Evolutionary conservation across 2,888 invertebrate species (phyloP).

Genomic region (Drosophila quinaria): DNA sequence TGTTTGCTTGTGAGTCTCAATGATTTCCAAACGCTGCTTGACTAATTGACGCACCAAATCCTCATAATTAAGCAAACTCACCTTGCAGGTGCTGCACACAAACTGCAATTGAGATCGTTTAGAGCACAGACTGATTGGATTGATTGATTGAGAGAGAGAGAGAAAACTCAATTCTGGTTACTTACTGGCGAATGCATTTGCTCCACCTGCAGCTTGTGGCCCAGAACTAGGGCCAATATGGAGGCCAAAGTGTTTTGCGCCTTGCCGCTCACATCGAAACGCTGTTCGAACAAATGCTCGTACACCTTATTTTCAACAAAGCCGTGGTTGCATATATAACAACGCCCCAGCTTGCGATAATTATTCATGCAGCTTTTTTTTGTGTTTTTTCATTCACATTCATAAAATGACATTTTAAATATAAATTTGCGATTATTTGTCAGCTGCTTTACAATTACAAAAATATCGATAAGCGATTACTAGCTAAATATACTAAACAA

Average conservation of each 20-base stretch:
- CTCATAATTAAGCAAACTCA: conserved; percentile 62
- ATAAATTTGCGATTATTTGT: not conserved
- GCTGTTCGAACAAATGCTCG: conserved; percentile 47
- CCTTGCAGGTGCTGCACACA: conserved; percentile 68
- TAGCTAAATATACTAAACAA: not conserved
- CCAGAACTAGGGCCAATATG: conserved; percentile 26
- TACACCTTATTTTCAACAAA: conserved; percentile 26
- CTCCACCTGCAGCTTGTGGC: conserved; percentile 7
- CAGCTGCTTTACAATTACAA: not conserved
- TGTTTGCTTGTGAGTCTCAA: conserved; percentile 42
- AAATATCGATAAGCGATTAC: not conserved
- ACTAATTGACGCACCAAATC: conserved; percentile 46
- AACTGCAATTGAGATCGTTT: conserved; percentile 39
- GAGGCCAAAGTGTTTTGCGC: conserved; percentile 18
- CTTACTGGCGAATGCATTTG: conserved; percentile 39
- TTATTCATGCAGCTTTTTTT: not conserved
- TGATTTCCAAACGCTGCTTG: conserved; percentile 48
- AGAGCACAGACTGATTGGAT: not conserved
- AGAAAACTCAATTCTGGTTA: not conserved
- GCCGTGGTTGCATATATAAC: conserved; percentile 39
- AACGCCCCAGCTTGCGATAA: not conserved
- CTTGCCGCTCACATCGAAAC: conserved; percentile 17
- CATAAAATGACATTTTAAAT: not conserved
- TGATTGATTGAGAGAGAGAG: not conserved
- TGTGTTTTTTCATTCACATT: not conserved